A percentile compares a stretch with the other conserved stretches of the same genome.
Conservation (phyloP, 2,797 vertebrate genomes). For the Balearica regulorum region DNA sequence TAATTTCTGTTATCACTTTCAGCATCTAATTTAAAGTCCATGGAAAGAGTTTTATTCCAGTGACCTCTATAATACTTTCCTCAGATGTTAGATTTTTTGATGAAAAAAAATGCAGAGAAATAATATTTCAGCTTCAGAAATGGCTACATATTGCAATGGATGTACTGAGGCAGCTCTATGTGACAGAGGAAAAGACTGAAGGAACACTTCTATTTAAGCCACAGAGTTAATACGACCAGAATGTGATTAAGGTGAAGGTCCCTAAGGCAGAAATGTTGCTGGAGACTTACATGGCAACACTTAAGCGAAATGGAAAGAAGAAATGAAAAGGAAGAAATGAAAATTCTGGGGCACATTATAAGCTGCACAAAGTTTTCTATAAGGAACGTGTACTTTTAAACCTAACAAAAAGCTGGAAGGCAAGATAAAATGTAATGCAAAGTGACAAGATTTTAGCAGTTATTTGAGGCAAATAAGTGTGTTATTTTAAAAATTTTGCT, state of each 20-base stretch:
- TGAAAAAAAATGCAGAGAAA: not conserved
- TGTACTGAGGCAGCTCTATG: not conserved
- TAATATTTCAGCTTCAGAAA: not conserved
- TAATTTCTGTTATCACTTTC: not conserved
- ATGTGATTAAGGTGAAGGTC: conserved; percentile 19
- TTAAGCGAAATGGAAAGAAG: not conserved
- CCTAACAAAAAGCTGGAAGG: not conserved
- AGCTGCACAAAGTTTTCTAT: not conserved
- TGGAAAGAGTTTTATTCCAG: not conserved
- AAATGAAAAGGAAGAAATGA: not conserved
- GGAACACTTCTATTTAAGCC: not conserved
- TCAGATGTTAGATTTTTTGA: not conserved
- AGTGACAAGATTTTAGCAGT: conserved; percentile 4
- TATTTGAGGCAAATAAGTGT: not conserved
- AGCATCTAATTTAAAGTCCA: not conserved
- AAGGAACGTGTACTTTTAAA: not conserved
- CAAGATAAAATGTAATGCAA: not conserved
- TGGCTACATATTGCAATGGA: not conserved
- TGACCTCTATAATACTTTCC: not conserved
- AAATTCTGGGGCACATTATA: not conserved
- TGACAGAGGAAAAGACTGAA: not conserved
- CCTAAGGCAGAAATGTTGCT: not conserved
- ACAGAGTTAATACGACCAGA: not conserved
- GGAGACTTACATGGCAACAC: not conserved
- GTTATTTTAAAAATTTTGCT: not conserved